phyloP scores from a whole-genome alignment of 2,113 vertebrate species.

The Anolis sagrei region DNA sequence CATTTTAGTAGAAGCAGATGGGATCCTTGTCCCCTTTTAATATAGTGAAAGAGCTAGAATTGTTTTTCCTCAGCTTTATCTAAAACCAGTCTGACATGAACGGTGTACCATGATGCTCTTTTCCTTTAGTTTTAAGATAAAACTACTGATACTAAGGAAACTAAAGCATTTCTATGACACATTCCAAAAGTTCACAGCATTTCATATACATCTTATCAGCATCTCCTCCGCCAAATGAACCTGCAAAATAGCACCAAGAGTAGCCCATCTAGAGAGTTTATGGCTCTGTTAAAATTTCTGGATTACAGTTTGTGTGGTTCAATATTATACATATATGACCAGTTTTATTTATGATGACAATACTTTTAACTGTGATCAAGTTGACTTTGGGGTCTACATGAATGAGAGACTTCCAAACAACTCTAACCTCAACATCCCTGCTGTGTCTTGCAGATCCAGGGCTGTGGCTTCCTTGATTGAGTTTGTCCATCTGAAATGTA shows the following conservation, averaged over 20 bases:
- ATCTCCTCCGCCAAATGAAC: not conserved
- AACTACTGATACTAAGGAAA: not conserved
- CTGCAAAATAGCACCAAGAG: not conserved
- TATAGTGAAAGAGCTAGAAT: constrained; percentile 39
- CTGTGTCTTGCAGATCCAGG: too few relatives aligned
- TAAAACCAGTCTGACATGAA: constrained; percentile 27
- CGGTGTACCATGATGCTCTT: not conserved
- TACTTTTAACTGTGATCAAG: too few relatives aligned
- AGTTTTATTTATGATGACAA: not conserved
- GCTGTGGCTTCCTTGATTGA: too few relatives aligned
- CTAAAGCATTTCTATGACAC: not conserved
- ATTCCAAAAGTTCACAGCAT: not conserved
- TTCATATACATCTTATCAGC: not conserved
- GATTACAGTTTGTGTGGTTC: not conserved
- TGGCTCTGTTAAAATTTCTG: not conserved
- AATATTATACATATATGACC: not conserved
- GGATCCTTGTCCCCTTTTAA: constrained; percentile 52
- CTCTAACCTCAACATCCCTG: too few relatives aligned
- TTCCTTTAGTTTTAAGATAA: not conserved
- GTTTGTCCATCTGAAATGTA: too few relatives aligned
- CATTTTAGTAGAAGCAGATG: constrained; percentile 48
- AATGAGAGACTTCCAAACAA: too few relatives aligned
- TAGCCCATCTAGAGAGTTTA: not conserved
- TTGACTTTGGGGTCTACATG: too few relatives aligned
- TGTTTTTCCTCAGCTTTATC: constrained; percentile 34